Base-by-base conservation (phyloP, 2,113 vertebrate species). In the Telmatochromis bifrenatus region DNA sequence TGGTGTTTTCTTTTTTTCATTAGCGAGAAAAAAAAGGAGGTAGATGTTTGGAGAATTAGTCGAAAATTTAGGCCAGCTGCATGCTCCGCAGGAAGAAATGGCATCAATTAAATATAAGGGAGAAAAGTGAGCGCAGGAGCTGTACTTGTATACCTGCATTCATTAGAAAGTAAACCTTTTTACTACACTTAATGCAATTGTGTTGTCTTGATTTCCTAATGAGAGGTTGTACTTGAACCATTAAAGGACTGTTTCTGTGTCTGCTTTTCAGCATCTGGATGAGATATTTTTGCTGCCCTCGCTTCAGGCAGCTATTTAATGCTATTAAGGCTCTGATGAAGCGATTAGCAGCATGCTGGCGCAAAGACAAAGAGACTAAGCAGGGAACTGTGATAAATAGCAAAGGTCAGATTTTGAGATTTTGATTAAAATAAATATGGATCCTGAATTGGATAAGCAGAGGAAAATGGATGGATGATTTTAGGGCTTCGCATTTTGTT, bases 311-410 rank as follows among this genome's bases (percentile, higher is more conserved):
- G 39, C 37, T 19, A 15, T 79, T 79, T 28, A 87, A 26, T 53
- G 79, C 68, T 53, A 56, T 79, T 17, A 26, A 68, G 23, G 23
- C 45, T 60, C 56, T 37, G 53, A 87, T 80, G 58, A 84, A 77
- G 84, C 14, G 65, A 90, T 88, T 82, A 86, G 79, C 35, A 62
- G n/a, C 70, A 45, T 5, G 68, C 68, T 73, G 87, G 53, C 31
- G 79, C 21, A 53, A 33, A 87, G 55, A 70, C 79, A 79, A 70
- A 87, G 65, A 65, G 14, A 37, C 55, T 13, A 51, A 77, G 17
- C 45, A 31, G 45, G 23, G 54, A 53, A 21, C 49, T 79, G 84
- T 49, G 68, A 82, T 82, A 28, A 79, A 56, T 21, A 42, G 23
- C 31, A 17, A 60, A 12, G 81, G 88, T 83, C 81, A 75, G 26